These are phyloP conservation scores for Eristalis intricaria DNA, from an alignment of 2,888 invertebrate genomes.

Conservation along the genomic window DNA sequence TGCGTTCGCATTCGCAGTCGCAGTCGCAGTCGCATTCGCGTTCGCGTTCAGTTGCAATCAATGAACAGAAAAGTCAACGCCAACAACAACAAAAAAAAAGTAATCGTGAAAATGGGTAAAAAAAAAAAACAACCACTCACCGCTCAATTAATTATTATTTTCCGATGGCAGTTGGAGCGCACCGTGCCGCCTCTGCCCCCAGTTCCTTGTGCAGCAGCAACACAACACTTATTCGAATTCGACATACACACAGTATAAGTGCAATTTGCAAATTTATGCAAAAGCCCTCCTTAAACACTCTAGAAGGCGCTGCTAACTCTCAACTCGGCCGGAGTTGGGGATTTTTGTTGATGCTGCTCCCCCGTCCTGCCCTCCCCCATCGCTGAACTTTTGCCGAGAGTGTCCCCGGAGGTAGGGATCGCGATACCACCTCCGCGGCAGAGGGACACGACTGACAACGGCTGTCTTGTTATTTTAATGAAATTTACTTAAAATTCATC, in stretches of 20 bases:
- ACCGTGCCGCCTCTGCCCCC: not conserved
- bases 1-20: constrained; percentile 35
- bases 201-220: constrained; percentile 3
- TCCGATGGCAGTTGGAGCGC: constrained; percentile 56
- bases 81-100: constrained; percentile 43
- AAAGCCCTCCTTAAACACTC: constrained; percentile 69
- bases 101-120: constrained; percentile 65
- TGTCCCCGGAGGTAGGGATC: not conserved
- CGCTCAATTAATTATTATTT: constrained; percentile 72
- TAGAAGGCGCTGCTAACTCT: constrained; percentile 41
- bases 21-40: constrained; percentile 6
- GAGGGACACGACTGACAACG: not conserved
- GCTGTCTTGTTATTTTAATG: constrained; percentile 66
- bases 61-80: constrained; percentile 31
- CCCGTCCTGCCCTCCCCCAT: not conserved
- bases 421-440: not conserved
- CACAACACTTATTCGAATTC: constrained; percentile 9
- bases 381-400: not conserved
- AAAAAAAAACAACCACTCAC: constrained; percentile 71
- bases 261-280: constrained; percentile 69
- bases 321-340: constrained; percentile 22
- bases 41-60: constrained; percentile 57
- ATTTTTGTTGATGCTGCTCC: constrained; percentile 33
- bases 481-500: constrained; percentile 72
- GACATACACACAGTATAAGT: constrained; percentile 46